Conservation (phyloP, 2,797 vertebrate species). For the Chelon labrosus region DNA sequence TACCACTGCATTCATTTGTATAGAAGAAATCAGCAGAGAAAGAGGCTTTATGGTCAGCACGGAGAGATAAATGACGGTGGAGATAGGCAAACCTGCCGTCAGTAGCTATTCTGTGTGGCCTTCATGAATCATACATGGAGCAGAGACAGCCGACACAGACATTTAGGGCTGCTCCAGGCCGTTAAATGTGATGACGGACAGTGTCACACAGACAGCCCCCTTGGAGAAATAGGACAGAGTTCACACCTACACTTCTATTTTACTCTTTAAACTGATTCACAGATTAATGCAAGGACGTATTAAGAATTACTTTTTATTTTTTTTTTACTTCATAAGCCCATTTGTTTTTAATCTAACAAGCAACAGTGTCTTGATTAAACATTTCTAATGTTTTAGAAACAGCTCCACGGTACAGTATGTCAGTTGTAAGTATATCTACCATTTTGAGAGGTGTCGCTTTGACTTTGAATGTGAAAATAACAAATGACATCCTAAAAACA, state of each 20-base stretch:
- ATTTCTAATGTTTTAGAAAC: too few species aligned
- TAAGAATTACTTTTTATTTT: not conserved
- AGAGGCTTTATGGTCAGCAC: constrained; percentile 9
- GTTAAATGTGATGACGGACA: constrained; percentile 20
- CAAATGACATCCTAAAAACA: not conserved
- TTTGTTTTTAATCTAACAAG: too few species aligned
- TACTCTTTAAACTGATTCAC: not conserved
- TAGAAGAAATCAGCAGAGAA: constrained; percentile 1
- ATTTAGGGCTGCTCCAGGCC: not conserved
- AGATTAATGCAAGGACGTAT: not conserved
- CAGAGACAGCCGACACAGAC: not conserved
- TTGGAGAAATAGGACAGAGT: constrained; percentile 14
- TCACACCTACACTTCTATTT: not conserved
- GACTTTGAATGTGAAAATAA: not conserved
- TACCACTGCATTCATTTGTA: constrained; percentile 43
- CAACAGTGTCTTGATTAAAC: too few species aligned
- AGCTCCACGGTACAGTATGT: too few species aligned
- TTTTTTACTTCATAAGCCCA: too few species aligned
- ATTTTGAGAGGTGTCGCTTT: not conserved
- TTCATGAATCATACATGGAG: constrained; percentile 22
- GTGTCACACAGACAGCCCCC: constrained; percentile 1
- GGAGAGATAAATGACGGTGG: constrained; percentile 4
- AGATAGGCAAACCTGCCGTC: constrained; percentile 47
- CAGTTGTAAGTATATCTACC: too few species aligned
- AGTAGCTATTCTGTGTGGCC: constrained; percentile 2